phyloP scores from a whole-genome alignment of 2,888 invertebrate species.

The Drosophila helvetica region DNA sequence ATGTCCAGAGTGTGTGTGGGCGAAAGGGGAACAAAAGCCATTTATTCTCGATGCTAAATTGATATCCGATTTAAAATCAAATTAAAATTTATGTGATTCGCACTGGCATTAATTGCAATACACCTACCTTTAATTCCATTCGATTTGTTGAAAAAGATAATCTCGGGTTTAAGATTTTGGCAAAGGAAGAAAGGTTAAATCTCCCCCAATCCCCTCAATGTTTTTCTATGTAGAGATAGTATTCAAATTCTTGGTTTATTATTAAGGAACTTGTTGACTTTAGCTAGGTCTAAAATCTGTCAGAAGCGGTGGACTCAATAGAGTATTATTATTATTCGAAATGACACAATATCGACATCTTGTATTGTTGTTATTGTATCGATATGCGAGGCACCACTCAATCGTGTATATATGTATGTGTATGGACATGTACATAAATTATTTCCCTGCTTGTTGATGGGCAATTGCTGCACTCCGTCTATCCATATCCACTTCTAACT shows the following conservation, averaged over 20 bases:
- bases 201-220: too few species aligned
- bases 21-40: slow-evolving; percentile 3
- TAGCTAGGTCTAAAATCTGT: too few species aligned
- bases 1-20: slow-evolving; percentile 8
- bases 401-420: too few species aligned
- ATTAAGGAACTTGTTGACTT: too few species aligned
- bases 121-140: background rate
- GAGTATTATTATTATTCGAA: too few species aligned
- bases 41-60: slow-evolving; percentile 35
- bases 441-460: too few species aligned
- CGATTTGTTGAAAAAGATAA: background rate
- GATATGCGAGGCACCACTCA: background rate
- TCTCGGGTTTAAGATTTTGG: background rate
- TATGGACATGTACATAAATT: too few species aligned
- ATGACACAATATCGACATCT: too few species aligned
- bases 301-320: too few species aligned
- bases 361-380: background rate
- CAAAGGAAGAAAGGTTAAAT: background rate
- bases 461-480: too few species aligned
- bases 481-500: background rate
- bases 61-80: slow-evolving; percentile 27
- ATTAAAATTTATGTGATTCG: background rate
- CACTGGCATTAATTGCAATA: background rate
- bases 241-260: too few species aligned
- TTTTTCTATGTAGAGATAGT: too few species aligned